These are phyloP conservation scores for Dendrolimus houi DNA, from an alignment of 2,888 invertebrate species.

Conservation along the genomic window DNA sequence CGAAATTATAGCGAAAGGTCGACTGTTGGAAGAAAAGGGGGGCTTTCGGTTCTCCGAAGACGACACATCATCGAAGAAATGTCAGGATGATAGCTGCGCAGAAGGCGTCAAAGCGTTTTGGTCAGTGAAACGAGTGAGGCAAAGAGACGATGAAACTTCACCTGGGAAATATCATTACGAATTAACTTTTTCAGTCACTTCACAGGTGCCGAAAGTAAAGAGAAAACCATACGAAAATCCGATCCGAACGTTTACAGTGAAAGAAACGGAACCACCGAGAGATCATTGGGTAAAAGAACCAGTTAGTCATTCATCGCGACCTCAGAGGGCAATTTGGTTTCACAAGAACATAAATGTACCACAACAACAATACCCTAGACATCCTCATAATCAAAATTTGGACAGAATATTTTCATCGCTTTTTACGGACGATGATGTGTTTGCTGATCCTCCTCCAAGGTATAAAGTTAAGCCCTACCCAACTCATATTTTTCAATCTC, in stretches of 20 bases:
- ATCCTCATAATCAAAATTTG: slow-evolving; percentile 35
- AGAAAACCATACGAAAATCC: slow-evolving; percentile 69
- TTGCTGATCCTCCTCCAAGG: slow-evolving; percentile 28
- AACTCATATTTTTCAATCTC: not conserved
- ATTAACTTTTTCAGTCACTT: slow-evolving; percentile 79
- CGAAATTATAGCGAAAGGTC: slow-evolving; percentile 79
- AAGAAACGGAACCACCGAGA: slow-evolving; percentile 52
- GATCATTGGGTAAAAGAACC: slow-evolving; percentile 23
- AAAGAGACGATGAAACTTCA: slow-evolving; percentile 68
- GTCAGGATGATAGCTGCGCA: slow-evolving; percentile 60
- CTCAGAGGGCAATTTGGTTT: slow-evolving; percentile 54
- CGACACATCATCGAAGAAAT: slow-evolving; percentile 41
- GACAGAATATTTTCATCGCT: slow-evolving; percentile 60
- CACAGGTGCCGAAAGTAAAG: slow-evolving; percentile 65
- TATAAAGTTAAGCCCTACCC: slow-evolving; percentile 29
- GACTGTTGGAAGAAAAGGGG: slow-evolving; percentile 69
- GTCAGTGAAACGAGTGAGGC: slow-evolving; percentile 82
- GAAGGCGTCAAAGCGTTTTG: slow-evolving; percentile 78
- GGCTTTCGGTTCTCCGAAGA: slow-evolving; percentile 77
- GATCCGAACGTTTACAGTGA: slow-evolving; percentile 79
- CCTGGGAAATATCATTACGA: slow-evolving; percentile 76
- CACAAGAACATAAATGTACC: slow-evolving; percentile 51
- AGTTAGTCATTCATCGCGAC: slow-evolving; percentile 24
- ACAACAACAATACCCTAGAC: slow-evolving; percentile 26
- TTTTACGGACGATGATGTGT: slow-evolving; percentile 50